Percentiles rank a stretch among this genome's conserved stretches.
phyloP scores from a whole-genome alignment of 2,113 vertebrate species.

The Setophaga petechia region DNA sequence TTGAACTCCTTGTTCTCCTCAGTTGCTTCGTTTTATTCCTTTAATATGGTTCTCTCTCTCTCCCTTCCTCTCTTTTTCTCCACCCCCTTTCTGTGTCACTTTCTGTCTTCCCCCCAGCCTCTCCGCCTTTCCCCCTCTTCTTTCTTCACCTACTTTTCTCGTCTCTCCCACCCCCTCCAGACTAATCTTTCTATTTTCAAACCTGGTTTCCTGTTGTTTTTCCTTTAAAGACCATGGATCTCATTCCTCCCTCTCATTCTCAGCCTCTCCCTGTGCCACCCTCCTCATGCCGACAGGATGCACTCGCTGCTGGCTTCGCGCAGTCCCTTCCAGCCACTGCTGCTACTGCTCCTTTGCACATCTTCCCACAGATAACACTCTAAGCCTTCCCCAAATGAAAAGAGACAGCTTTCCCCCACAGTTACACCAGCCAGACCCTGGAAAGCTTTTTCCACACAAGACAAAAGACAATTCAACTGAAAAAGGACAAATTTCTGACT shows the following conservation, averaged over 20 bases:
- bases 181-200: slow-evolving; percentile 67
- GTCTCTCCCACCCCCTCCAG: slow-evolving; percentile 60
- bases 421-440: not conserved
- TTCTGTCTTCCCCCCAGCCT: slow-evolving; percentile 24
- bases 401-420: not conserved
- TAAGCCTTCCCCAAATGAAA: not conserved
- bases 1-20: slow-evolving; percentile 3
- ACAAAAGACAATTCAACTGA: not conserved
- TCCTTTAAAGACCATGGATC: slow-evolving; percentile 43
- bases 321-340: slow-evolving; percentile 1
- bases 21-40: slow-evolving; percentile 32
- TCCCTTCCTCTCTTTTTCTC: slow-evolving; percentile 54
- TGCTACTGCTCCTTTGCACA: not conserved
- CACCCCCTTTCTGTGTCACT: slow-evolving; percentile 60
- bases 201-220: slow-evolving; percentile 23
- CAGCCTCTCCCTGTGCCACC: not conserved
- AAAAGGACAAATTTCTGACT: not conserved
- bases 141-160: slow-evolving; percentile 67
- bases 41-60: slow-evolving; percentile 28
- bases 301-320: not conserved
- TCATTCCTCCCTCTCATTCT: not conserved
- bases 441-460: not conserved
- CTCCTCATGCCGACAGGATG: not conserved
- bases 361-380: not conserved
- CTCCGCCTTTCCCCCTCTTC: slow-evolving; percentile 47